Conservation (phyloP, 37 sponge, comb jelly and placozoan species). For the Dysidea cf. avara region DNA sequence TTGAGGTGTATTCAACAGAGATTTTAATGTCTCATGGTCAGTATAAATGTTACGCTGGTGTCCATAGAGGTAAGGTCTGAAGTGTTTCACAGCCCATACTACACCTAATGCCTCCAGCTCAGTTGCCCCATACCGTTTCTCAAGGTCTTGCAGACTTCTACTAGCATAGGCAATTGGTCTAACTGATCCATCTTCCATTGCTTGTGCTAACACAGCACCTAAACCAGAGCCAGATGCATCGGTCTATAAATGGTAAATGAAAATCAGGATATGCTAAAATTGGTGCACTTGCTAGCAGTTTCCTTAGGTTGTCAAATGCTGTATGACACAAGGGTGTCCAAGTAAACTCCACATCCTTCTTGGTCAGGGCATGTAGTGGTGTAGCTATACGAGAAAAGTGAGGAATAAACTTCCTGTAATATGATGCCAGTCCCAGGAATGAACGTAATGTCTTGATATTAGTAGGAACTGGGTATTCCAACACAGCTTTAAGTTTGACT, state of each 20-base stretch:
- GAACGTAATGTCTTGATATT: too few species aligned
- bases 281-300: conserved; percentile 21
- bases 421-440: conserved; percentile 36
- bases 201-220: conserved; percentile 55
- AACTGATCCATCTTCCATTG: conserved; percentile 16
- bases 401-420: conserved; percentile 42
- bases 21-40: conserved; percentile 56
- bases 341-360: conserved; percentile 30
- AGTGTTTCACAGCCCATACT: conserved; percentile 62
- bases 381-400: conserved; percentile 35
- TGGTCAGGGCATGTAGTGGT: conserved; percentile 37
- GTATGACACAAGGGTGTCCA: conserved; percentile 42
- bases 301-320: conserved; percentile 47
- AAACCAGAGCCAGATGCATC: conserved; percentile 51
- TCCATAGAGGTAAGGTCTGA: conserved; percentile 61
- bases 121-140: conserved; percentile 49
- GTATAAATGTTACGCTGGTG: conserved; percentile 40
- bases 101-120: conserved; percentile 59
- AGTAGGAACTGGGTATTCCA: conserved; percentile 11
- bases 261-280: conserved; percentile 45
- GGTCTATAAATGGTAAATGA: conserved; percentile 22
- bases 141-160: conserved; percentile 46
- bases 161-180: conserved; percentile 58
- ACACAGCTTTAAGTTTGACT: conserved; percentile 22
- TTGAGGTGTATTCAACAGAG: conserved; percentile 53